phyloP scores from a whole-genome alignment of 2,797 vertebrate genomes.

The Aratinga solstitialis region DNA sequence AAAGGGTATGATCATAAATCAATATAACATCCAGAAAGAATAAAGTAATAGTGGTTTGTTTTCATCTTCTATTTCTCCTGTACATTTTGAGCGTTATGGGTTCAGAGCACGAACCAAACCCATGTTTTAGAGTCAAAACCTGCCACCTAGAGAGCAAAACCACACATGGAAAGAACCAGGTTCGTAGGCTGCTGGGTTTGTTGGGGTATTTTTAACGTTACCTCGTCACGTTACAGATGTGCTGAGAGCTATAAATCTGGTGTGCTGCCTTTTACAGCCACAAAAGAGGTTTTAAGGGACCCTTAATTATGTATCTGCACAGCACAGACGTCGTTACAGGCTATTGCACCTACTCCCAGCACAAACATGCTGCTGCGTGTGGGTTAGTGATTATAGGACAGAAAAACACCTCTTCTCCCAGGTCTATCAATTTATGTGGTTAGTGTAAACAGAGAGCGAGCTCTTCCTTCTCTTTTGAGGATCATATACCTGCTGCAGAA shows the following conservation, averaged over 20 bases:
- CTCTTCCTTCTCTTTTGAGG: background rate
- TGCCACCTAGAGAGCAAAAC: constrained; percentile 60
- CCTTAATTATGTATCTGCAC: constrained; percentile 22
- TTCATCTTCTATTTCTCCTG: background rate
- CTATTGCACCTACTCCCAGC: background rate
- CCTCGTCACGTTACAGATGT: background rate
- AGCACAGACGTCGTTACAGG: background rate
- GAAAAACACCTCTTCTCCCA: background rate
- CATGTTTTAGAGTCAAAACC: background rate
- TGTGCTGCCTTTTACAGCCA: background rate
- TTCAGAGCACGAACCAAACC: background rate
- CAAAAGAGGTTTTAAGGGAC: constrained; percentile 22
- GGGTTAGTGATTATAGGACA: background rate
- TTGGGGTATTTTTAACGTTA: background rate
- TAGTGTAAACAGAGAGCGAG: background rate
- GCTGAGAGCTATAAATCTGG: background rate
- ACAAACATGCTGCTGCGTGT: background rate
- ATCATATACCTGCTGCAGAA: background rate
- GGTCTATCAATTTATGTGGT: background rate
- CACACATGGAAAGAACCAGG: background rate
- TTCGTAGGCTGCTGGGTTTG: background rate
- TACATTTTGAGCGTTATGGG: background rate
- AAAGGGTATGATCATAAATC: background rate
- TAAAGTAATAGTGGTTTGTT: background rate
- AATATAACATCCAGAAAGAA: background rate